Evolutionary conservation across 1,140 invertebrate genomes (phyloP), one percentile per base, ranked within the genome.

Genomic region (Calosoma granatense): DNA sequence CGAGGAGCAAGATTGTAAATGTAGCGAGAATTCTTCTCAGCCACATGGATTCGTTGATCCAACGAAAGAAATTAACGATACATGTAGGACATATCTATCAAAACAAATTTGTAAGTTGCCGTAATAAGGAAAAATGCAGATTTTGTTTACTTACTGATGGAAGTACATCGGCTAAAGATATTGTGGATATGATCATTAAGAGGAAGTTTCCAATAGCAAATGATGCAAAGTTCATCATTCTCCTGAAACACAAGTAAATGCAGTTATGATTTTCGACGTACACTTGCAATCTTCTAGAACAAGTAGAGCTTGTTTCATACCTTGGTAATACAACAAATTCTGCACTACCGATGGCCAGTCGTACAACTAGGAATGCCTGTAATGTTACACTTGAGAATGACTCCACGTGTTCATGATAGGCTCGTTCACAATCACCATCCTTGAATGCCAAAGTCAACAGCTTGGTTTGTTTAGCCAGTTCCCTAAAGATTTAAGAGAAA

Each of bases 401-500:
- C 59, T 84, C 83, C 36, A 80, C 79, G 43, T 84, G 79, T 11
- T 76, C 73, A 22, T 79, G 76, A 67, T 84, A 90, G 20, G 78
- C 80, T 23, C 72, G 73, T 65, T 90, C 88, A 39, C 82, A 78
- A 17, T 74, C 75, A 1, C 68, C 65, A 56, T 85, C 80, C 55
- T 78, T 81, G 72, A 90, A 90, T 22, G 76, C 75, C 59, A 88
- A 72, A 2, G 78, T 81, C 60, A 85, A 72, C 60, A 81, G 77
- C 20, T 77, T 81, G 1, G 84, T 83, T 59, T 86, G 26, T 82
- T 55, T 82, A 20, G 78, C 78, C 54, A 90, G 66, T 64, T 87
- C 84, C 61, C 82, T 84, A 62, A 36, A 36, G n/a, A n/a, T n/a
- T n/a, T n/a, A n/a, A n/a, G n/a, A n/a, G n/a, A n/a, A 12, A 70